A percentile compares a stretch with the other conserved stretches of the same genome.
phyloP scores from a whole-genome alignment of 2,113 vertebrate genomes.

The Phaetusa simplex region DNA sequence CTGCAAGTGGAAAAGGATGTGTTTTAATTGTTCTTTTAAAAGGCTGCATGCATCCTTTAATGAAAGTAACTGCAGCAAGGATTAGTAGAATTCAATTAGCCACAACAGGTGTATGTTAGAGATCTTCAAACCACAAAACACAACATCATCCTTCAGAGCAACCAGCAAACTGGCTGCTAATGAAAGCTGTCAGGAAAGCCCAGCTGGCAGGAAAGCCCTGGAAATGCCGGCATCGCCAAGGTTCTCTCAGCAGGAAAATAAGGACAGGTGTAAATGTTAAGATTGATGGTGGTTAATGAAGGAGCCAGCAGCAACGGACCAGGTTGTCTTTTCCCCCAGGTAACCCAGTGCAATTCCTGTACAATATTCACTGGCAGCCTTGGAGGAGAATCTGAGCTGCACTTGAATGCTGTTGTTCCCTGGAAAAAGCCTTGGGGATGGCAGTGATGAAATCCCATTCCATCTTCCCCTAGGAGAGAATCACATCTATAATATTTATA shows the following conservation, averaged over 20 bases:
- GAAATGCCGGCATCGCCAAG: not conserved
- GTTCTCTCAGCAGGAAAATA: not conserved
- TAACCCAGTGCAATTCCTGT: not conserved
- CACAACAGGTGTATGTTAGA: not conserved
- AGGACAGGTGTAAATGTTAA: not conserved
- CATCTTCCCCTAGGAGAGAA: not conserved
- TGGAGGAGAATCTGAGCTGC: not conserved
- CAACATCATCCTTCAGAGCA: not conserved
- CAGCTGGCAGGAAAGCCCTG: not conserved
- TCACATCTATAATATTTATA: not conserved
- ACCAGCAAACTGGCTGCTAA: constrained; percentile 28
- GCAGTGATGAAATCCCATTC: not conserved
- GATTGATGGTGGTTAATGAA: not conserved
- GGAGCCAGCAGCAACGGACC: not conserved
- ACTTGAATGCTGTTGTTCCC: not conserved
- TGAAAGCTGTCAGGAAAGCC: constrained; percentile 3
- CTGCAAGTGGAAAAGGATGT: not conserved
- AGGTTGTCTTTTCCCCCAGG: not conserved
- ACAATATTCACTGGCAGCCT: not conserved
- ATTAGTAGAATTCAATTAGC: constrained; percentile 39
- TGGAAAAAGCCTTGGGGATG: not conserved
- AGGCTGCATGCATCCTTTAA: not conserved
- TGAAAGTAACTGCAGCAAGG: not conserved
- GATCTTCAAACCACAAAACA: not conserved
- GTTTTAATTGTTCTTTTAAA: constrained; percentile 18